Base-by-base conservation (phyloP, 2,888 invertebrate species). In the Lathronympha strigana region DNA sequence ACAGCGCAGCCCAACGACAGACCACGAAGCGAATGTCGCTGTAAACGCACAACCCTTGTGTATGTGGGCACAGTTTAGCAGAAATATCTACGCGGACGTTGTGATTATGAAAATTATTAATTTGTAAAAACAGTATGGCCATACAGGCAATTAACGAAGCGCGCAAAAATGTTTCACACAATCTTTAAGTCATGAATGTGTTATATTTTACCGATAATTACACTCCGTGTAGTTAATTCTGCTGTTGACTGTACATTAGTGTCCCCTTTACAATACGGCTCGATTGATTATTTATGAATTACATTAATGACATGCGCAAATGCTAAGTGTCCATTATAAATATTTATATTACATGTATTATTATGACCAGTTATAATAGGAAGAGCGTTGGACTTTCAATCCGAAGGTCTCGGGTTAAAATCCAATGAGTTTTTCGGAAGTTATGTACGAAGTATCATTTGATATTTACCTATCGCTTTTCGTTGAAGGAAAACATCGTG, bases 191-290 rank as follows among this genome's bases (percentile, higher is more conserved):
- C n/a, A 38, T 13, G 15, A 19, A 3, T 4, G 2, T 43, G 11
- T 43, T 9, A 43, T 43, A 45, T 5, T 21, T 11, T 45, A 45
- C 45, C 21, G 11, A 9, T 0, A 2, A 47, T 36, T 21, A 1
- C 45, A 45, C 21, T 45, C 21, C 47, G 47, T 23, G 47, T 47
- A 13, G n/a, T 6, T 23, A 47, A 47, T 47, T 47, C 47, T 47
- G 23, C 47, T 23, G 47, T 6, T 23, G n/a, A 25, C 23, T 47
- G 47, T 51, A 13, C 17, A 36, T 33, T 13, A 51, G 19, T 13
- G 51, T 21, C 21, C 53, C n/a, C 21, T 33, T 19, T 36, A 23
- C 36, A 36, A 8, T 9, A n/a, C 33, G 36, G n/a, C 13, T 19
- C 21, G 53, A 21, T 23, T 33, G 50, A 15, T 19, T 21, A 11